phyloP scores from a whole-genome alignment of 2,113 vertebrate species.

The Istiophorus platypterus region DNA sequence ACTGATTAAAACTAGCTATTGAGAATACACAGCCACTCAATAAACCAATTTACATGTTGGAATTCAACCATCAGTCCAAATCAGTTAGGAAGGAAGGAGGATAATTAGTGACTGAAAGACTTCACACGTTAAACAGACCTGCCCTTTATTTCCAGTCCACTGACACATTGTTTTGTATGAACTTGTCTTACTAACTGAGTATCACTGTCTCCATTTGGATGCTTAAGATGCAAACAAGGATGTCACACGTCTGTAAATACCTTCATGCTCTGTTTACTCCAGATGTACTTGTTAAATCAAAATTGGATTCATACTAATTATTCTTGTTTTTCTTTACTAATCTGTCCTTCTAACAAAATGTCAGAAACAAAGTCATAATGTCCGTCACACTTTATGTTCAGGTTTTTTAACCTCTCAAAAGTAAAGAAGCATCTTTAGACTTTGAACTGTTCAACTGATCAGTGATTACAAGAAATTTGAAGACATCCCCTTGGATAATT shows the following conservation, averaged over 20 bases:
- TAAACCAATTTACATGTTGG: slow-evolving; percentile 66
- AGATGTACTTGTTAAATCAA: background rate
- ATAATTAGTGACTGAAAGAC: slow-evolving; percentile 29
- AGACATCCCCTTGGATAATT: background rate
- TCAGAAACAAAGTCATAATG: background rate
- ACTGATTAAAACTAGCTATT: slow-evolving; percentile 76
- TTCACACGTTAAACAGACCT: background rate
- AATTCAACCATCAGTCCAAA: slow-evolving; percentile 45
- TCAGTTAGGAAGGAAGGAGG: slow-evolving; percentile 14
- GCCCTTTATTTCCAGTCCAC: slow-evolving; percentile 1
- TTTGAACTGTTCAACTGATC: background rate
- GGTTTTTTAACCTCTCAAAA: background rate
- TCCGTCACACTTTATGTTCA: background rate
- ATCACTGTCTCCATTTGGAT: background rate
- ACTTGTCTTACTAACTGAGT: background rate
- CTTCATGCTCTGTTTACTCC: background rate
- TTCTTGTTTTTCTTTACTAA: background rate
- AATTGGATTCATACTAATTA: background rate
- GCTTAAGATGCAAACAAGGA: background rate
- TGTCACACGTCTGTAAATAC: background rate
- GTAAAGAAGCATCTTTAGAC: background rate
- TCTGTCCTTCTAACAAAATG: background rate
- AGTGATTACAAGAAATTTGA: background rate
- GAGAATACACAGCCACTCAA: slow-evolving; percentile 72
- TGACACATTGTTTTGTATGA: background rate